phyloP scores from a whole-genome alignment of 2,113 vertebrate genomes.

The Heliornis fulica region DNA sequence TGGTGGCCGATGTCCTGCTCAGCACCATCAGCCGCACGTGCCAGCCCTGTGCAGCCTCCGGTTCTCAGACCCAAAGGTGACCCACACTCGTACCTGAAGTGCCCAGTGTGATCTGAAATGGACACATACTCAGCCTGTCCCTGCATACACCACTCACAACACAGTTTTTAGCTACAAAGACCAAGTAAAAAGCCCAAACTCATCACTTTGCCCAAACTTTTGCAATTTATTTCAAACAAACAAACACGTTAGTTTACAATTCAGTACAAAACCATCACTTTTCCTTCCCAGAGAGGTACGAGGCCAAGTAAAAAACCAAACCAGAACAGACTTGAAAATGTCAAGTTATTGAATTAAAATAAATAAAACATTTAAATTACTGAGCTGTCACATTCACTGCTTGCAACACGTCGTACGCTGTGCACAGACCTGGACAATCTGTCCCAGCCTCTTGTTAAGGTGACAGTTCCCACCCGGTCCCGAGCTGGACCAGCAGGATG shows the following conservation, averaged over 20 bases:
- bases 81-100: accelerated
- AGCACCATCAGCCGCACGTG: accelerated
- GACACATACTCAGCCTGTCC: accelerated
- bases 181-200: neutral
- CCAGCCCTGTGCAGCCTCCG: neutral
- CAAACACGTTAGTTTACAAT: constrained; percentile 42
- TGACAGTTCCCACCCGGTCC: accelerated
- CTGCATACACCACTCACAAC: no score
- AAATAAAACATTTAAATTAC: constrained; percentile 72
- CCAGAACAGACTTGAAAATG: neutral
- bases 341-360: constrained; percentile 55
- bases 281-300: constrained; percentile 13
- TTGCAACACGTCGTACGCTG: neutral
- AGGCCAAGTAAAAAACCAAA: neutral
- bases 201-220: neutral
- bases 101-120: accelerated
- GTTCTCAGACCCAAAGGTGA: accelerated
- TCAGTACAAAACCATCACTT: constrained; percentile 70
- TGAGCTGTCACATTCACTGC: neutral
- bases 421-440: neutral
- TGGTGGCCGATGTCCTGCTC: accelerated
- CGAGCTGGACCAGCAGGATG: neutral
- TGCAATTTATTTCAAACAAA: constrained; percentile 68
- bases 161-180: neutral
- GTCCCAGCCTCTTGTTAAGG: neutral